Evolutionary conservation across 2,113 vertebrate species (phyloP).

Genomic region (Cynoglossus semilaevis): DNA sequence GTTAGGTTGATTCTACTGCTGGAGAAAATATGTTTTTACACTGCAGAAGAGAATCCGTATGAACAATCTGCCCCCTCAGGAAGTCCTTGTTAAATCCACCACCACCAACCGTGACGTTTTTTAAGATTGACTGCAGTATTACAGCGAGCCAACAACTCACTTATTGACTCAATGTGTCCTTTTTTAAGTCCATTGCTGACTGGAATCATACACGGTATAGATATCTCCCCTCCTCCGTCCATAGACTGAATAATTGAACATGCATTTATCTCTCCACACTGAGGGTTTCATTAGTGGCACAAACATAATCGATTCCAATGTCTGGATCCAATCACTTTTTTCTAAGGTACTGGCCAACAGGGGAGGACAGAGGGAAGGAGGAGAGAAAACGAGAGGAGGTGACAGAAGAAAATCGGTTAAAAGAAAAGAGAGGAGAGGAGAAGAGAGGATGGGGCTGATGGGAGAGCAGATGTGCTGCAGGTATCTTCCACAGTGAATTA

Average conservation of each 20-base stretch:
- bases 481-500: constrained; percentile 7
- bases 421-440: background rate
- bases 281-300: constrained; percentile 29
- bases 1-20: no score
- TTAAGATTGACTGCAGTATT: background rate
- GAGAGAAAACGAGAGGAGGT: background rate
- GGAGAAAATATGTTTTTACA: no score
- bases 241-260: constrained; percentile 2
- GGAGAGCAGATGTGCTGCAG: constrained; percentile 12
- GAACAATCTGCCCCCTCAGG: background rate
- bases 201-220: constrained; percentile 3
- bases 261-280: constrained; percentile 15
- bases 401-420: background rate
- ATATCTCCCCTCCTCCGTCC: background rate
- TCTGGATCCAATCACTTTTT: constrained; percentile 40
- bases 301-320: constrained; percentile 46
- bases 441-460: background rate
- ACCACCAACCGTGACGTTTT: background rate
- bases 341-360: constrained; percentile 9
- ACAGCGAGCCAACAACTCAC: background rate
- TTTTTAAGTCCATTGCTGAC: background rate
- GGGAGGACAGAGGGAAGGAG: no score
- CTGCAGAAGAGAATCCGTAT: no score
- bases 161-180: constrained; percentile 6
- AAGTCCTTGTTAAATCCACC: background rate